These are phyloP conservation scores for Perca schrenkii DNA, from an alignment of 2,113 vertebrate species.

Conservation along the genomic window DNA sequence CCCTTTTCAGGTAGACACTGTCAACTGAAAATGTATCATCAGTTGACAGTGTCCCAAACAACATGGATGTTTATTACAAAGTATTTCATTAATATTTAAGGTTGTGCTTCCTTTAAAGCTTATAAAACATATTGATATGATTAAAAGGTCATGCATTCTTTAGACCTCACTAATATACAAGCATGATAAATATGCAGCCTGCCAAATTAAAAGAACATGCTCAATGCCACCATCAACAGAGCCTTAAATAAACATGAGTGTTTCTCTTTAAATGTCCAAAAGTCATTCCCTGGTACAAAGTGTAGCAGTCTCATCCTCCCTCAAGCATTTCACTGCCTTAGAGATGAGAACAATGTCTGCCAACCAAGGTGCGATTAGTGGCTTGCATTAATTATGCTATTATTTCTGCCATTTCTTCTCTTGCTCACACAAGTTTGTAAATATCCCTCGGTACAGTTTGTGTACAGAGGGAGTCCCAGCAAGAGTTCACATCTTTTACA, in stretches of 20 bases:
- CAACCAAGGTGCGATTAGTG: slow-evolving; percentile 54
- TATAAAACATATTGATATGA: slow-evolving; percentile 54
- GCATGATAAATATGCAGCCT: slow-evolving; percentile 45
- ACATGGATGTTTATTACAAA: neutral
- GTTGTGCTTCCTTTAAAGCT: slow-evolving; percentile 48
- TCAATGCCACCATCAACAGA: slow-evolving; percentile 49
- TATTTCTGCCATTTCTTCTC: slow-evolving; percentile 39
- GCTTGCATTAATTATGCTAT: slow-evolving; percentile 62
- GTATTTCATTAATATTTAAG: slow-evolving; percentile 63
- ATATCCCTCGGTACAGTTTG: slow-evolving; percentile 53
- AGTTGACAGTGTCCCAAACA: slow-evolving; percentile 26
- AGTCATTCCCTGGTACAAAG: slow-evolving; percentile 22
- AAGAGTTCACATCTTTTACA: slow-evolving; percentile 76
- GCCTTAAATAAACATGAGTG: slow-evolving; percentile 65
- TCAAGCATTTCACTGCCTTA: slow-evolving; percentile 43
- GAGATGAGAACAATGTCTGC: slow-evolving; percentile 44
- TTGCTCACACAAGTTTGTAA: slow-evolving; percentile 49
- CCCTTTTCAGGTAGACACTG: neutral
- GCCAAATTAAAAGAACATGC: slow-evolving; percentile 55
- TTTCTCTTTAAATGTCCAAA: slow-evolving; percentile 57
- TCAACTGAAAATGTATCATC: slow-evolving; percentile 38
- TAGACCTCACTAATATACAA: slow-evolving; percentile 50
- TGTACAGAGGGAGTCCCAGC: slow-evolving; percentile 72
- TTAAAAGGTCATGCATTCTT: slow-evolving; percentile 63
- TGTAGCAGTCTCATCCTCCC: slow-evolving; percentile 21